Conservation (phyloP, 37 sponge, comb jelly and placozoan genomes). For the Chondrilla cf. caribensis region DNA sequence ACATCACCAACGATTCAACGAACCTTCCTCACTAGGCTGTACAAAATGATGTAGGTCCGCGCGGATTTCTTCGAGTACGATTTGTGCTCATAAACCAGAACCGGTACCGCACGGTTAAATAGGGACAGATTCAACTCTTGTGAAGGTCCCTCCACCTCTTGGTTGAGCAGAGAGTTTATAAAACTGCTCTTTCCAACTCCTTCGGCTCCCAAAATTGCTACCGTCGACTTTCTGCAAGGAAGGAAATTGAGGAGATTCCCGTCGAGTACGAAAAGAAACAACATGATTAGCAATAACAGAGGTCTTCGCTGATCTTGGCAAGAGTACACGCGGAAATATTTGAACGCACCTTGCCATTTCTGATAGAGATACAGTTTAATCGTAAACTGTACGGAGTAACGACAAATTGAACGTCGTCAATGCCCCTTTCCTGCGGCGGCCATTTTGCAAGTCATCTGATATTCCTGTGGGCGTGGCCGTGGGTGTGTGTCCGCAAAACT, state of each 20-base stretch:
- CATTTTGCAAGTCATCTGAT: not conserved
- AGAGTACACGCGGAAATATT: not conserved
- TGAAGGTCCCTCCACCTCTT: not conserved
- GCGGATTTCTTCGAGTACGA: too few relatives aligned
- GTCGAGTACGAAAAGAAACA: not conserved
- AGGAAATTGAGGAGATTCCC: not conserved
- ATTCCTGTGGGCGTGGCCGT: not conserved
- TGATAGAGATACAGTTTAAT: too few relatives aligned
- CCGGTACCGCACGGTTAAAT: not conserved
- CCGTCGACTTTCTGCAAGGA: not conserved
- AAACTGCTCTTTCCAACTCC: slow-evolving; percentile 67
- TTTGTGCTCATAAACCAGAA: not conserved
- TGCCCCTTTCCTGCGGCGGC: too few relatives aligned
- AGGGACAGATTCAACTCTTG: not conserved
- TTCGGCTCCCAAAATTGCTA: slow-evolving; percentile 24
- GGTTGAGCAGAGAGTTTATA: slow-evolving; percentile 1
- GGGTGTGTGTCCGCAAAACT: not conserved
- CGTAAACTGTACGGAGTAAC: too few relatives aligned
- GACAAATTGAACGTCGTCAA: too few relatives aligned
- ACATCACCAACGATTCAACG: too few relatives aligned
- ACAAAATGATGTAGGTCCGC: too few relatives aligned
- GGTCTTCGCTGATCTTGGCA: not conserved
- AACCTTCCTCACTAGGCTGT: too few relatives aligned
- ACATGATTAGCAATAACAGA: not conserved
- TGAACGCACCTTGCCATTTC: not conserved